Base-by-base conservation (phyloP, 2,113 vertebrate species). In the Myxocyprinus asiaticus region DNA sequence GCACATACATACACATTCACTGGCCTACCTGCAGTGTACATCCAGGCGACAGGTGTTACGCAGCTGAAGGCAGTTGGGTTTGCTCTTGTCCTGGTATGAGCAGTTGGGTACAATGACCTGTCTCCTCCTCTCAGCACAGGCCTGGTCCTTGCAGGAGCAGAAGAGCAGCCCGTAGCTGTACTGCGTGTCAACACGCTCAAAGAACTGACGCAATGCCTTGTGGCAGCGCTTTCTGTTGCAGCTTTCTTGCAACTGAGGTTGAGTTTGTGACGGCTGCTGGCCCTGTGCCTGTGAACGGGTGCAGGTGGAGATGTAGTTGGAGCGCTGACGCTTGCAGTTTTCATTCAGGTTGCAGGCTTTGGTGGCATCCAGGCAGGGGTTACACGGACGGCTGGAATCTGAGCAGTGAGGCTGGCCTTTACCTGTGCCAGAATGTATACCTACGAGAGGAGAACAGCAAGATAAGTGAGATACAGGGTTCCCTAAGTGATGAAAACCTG, bases 301-400 rank as follows among this genome's bases (percentile, higher is more conserved):
- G 92, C 98, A 99, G 58, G 92, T 95, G 74, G 92, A 93, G 88
- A 99, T 98, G 92, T 98, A 99, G 12, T 84, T 81, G 0, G 95
- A 95, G 78, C 97, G 97, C 72, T 96, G 93, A 73, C 91, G 94
- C 90, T 98, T 98, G 92, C 98, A 99, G 85, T 92, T 92, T 82
- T 94, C 91, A 0, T 99, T 98, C 83, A 99, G 94, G 92, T 99
- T 99, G 90, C 98, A 99, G 85, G 96, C 96, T 86, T 98, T 99
- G 87, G 96, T 95, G 0, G 98, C 98, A 0, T 98, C 96, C 22
- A 99, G 93, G 86, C 98, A 99, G 44, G 89, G 91, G 84, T 99
- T 99, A 89, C 98, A 99, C 87, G 94, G 93, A 80, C 90, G 95
- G 87, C 95, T 94, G 0, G 95, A 86, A 0, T 98, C 96, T 0